phyloP scores from a whole-genome alignment of 2,113 vertebrate genomes.

The Rhabdornis inornatus region DNA sequence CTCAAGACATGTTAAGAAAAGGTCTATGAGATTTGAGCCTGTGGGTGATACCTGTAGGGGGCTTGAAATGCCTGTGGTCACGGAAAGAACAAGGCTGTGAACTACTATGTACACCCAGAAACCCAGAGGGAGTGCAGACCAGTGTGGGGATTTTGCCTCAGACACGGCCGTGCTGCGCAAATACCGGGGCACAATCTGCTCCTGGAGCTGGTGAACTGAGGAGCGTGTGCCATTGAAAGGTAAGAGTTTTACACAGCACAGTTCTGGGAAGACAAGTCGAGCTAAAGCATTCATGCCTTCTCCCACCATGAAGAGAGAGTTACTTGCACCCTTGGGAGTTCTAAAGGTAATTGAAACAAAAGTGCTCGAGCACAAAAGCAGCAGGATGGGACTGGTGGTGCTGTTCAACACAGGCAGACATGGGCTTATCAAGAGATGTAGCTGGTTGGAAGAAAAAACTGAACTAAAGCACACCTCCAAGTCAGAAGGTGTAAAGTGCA shows the following conservation, averaged over 20 bases:
- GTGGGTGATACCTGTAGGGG: neutral
- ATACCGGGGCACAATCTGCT: neutral
- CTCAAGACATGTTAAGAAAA: fast-evolving
- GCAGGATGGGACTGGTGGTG: neutral
- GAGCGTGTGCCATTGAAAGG: fast-evolving
- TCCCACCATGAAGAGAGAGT: neutral
- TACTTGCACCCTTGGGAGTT: fast-evolving
- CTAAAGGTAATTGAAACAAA: neutral
- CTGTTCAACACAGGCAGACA: neutral
- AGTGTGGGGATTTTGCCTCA: neutral
- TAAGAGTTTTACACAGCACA: neutral
- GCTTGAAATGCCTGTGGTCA: neutral
- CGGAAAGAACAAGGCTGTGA: neutral
- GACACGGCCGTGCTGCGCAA: fast-evolving
- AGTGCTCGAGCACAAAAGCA: neutral
- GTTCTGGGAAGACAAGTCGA: fast-evolving
- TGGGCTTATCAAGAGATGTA: neutral
- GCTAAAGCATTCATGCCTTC: neutral
- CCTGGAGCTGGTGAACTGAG: neutral
- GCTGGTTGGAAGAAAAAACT: neutral
- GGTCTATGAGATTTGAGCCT: neutral
- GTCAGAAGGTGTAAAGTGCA: neutral
- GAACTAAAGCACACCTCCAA: neutral
- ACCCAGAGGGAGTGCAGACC: neutral
- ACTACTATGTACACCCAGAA: neutral